These are phyloP conservation scores for Onychostoma macrolepis DNA, from an alignment of 2,113 vertebrate species.

Conservation along the genomic window DNA sequence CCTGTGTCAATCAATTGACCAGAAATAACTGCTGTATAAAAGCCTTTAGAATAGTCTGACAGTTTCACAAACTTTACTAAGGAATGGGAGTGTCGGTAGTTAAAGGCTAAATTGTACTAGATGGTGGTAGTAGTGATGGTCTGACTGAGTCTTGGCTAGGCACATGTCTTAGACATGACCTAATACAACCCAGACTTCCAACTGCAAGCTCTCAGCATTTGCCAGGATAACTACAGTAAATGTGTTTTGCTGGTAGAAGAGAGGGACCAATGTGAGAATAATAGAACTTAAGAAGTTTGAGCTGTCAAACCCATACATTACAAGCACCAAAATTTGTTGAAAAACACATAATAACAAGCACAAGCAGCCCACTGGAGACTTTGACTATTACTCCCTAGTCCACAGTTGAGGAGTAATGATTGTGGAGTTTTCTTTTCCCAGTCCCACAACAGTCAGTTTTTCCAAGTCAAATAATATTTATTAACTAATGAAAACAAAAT, in stretches of 20 bases:
- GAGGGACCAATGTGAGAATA: background rate
- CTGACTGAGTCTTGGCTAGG: background rate
- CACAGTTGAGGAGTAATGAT: background rate
- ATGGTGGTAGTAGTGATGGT: slow-evolving; percentile 7
- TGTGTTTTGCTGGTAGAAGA: background rate
- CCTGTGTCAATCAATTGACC: background rate
- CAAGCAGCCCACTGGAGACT: background rate
- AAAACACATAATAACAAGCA: background rate
- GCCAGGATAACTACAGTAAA: background rate
- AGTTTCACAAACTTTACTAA: background rate
- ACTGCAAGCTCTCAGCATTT: slow-evolving; percentile 10
- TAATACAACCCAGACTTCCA: slow-evolving; percentile 14
- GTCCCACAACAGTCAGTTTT: background rate
- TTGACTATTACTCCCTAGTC: background rate
- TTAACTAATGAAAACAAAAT: slow-evolving; percentile 18
- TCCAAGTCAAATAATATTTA: slow-evolving; percentile 32
- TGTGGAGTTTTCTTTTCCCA: slow-evolving; percentile 23
- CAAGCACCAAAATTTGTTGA: background rate
- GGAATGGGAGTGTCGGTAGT: background rate
- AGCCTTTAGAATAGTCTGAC: background rate
- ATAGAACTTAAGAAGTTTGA: background rate
- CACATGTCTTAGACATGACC: background rate
- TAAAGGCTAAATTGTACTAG: background rate
- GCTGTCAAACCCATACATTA: background rate
- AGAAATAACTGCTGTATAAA: background rate